A percentile compares a stretch with the other conserved stretches of the same genome.
These are phyloP conservation scores for Solenopsis invicta DNA, from an alignment of 1,140 invertebrate species.

Conservation along the genomic window DNA sequence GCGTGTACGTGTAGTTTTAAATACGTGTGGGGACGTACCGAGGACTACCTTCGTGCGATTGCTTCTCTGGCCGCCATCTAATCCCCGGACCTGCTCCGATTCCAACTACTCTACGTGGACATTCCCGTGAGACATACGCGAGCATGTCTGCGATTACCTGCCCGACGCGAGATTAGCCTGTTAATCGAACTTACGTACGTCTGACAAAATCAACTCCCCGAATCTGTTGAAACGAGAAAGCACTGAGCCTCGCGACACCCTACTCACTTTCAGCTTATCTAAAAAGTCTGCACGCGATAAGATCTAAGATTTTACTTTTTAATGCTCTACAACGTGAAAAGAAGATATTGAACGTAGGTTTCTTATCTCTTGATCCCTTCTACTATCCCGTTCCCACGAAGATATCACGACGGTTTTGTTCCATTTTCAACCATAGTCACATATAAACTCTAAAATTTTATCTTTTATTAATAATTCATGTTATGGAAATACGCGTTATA, in stretches of 20 bases:
- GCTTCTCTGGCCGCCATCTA: slow-evolving; percentile 37
- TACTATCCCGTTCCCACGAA: not conserved
- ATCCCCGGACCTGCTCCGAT: slow-evolving; percentile 21
- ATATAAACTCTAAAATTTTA: not conserved
- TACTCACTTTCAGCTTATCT: slow-evolving; percentile 6
- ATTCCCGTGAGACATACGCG: slow-evolving; percentile 41
- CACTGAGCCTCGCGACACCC: not conserved
- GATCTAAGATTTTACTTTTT: slow-evolving; percentile 30
- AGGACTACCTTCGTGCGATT: slow-evolving; percentile 18
- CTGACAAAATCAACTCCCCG: slow-evolving; percentile 23
- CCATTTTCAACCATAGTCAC: not conserved
- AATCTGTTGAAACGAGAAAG: slow-evolving; percentile 15
- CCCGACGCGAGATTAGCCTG: slow-evolving; percentile 41
- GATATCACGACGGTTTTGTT: not conserved
- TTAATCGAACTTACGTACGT: slow-evolving; percentile 45
- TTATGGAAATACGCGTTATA: not conserved
- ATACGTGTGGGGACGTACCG: not conserved
- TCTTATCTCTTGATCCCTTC: not conserved
- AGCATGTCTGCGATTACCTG: slow-evolving; percentile 39
- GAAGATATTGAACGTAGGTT: not conserved
- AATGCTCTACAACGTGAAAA: slow-evolving; percentile 1
- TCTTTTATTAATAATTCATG: not conserved
- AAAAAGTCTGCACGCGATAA: slow-evolving; percentile 13
- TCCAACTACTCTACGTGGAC: slow-evolving; percentile 19
- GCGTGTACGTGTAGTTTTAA: slow-evolving; percentile 3